Evolutionary conservation across 2,888 invertebrate species (phyloP).

Genomic region (Frankliniella fusca): DNA sequence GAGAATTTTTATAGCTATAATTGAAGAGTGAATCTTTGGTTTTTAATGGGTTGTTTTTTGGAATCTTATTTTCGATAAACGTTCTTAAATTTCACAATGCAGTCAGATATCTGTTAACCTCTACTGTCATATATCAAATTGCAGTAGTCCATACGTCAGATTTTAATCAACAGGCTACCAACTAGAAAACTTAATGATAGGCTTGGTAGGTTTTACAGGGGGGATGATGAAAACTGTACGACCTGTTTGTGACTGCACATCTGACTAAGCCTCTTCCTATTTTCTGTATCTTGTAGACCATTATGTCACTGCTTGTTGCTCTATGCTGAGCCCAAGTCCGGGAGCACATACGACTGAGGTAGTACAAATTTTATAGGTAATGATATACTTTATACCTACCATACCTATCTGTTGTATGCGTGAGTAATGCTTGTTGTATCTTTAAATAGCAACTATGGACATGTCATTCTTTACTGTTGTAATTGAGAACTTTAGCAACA

Average conservation of each 20-base stretch:
- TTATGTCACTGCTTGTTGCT: slow-evolving; percentile 42
- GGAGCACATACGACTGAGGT: slow-evolving; percentile 40
- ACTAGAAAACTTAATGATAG: not conserved
- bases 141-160: not conserved
- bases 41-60: slow-evolving; percentile 2
- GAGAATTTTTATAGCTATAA: not conserved
- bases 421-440: slow-evolving; percentile 23
- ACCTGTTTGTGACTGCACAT: slow-evolving; percentile 31
- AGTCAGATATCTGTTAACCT: not conserved
- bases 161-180: not conserved
- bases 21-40: slow-evolving; percentile 27
- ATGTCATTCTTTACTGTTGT: slow-evolving; percentile 15
- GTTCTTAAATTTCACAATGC: not conserved
- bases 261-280: slow-evolving; percentile 39
- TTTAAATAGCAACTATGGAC: slow-evolving; percentile 10
- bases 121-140: not conserved
- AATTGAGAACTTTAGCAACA: not conserved
- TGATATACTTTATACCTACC: slow-evolving; percentile 35
- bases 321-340: slow-evolving; percentile 39
- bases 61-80: no score
- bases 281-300: slow-evolving; percentile 44
- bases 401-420: slow-evolving; percentile 26
- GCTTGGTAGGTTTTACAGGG: slow-evolving; percentile 1
- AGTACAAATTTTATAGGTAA: slow-evolving; percentile 38
- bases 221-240: not conserved